phyloP scores from a whole-genome alignment of 2,888 invertebrate genomes.

The Drosophila algonquin region DNA sequence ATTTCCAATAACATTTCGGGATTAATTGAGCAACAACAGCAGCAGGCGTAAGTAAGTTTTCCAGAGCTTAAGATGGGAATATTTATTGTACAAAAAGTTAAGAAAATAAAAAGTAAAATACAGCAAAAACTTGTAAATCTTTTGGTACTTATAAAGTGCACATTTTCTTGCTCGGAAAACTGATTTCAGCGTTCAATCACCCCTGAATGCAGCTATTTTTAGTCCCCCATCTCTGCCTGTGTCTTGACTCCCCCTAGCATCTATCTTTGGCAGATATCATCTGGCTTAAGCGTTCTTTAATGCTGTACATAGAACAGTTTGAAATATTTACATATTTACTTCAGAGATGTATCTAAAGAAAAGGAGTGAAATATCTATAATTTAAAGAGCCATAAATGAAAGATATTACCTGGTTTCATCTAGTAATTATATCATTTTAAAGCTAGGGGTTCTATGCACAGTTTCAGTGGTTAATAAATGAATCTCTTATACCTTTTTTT shows the following conservation, averaged over 20 bases:
- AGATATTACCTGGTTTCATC: too few relatives aligned
- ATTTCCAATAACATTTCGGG: conserved; percentile 8
- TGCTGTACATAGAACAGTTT: neutral
- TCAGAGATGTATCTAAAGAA: too few relatives aligned
- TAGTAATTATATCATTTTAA: too few relatives aligned
- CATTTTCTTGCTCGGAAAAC: neutral
- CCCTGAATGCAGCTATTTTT: neutral
- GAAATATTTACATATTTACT: too few relatives aligned
- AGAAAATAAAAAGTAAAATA: neutral
- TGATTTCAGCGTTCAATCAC: neutral
- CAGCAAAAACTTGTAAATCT: too few relatives aligned
- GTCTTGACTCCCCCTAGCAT: neutral
- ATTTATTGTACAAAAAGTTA: neutral
- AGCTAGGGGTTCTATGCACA: too few relatives aligned
- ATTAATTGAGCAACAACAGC: conserved; percentile 17
- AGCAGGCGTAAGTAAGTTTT: conserved; percentile 17
- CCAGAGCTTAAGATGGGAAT: neutral
- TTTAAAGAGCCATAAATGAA: too few relatives aligned
- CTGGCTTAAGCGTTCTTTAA: neutral
- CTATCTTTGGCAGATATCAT: neutral
- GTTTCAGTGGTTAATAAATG: too few relatives aligned
- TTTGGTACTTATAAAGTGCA: neutral
- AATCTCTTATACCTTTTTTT: too few relatives aligned
- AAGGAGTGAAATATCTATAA: too few relatives aligned
- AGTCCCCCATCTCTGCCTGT: neutral